Base-by-base conservation (phyloP, 2,797 vertebrate species). In the Labeo calbasu region DNA sequence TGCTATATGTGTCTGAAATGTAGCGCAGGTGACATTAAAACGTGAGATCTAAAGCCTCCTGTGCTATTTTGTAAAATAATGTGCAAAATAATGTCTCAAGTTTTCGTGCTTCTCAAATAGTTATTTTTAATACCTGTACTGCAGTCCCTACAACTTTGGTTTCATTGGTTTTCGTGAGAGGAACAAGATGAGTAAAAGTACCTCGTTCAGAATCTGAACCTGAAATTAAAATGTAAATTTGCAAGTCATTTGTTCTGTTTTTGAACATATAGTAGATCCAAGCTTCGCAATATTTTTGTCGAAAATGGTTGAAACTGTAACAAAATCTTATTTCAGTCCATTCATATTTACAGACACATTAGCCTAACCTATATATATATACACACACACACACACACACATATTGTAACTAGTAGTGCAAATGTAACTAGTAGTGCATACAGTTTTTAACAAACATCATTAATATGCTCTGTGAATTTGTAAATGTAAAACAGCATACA, bases 121-220 rank as follows among this genome's bases (percentile, higher is more conserved):
- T 77, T 46, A 28, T 17, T 21, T 71, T 81, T 15, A 59, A 72
- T n/a, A 61, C 10, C 13, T 78, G n/a, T 10, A 71, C 50, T 28
- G 51, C 53, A 59, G 23, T 11, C 43, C 36, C n/a, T 19, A 19
- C 61, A n/a, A 59, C 73, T 13, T 63, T 48, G 40, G 4, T 14
- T 48, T 28, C 25, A 14, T 19, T 25, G 21, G 7, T 59, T 77
- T 77, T 77, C 21, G 9, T 61, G 21, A 61, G 7, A 65, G 13
- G 9, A 63, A 78, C 11, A 51, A 65, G n/a, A 48, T 12, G 9
- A 61, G 40, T 32, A 19, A 57, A 57, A 76, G 19, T 28, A 48
- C 15, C 15, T 28, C 40, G 5, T 48, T 63, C 7, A 19, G 15
- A 77, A 43, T 17, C 46, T 72, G 46, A 51, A 28, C 23, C 36